Base-by-base conservation (phyloP, 2,888 invertebrate species). In the Tortrix viridana region DNA sequence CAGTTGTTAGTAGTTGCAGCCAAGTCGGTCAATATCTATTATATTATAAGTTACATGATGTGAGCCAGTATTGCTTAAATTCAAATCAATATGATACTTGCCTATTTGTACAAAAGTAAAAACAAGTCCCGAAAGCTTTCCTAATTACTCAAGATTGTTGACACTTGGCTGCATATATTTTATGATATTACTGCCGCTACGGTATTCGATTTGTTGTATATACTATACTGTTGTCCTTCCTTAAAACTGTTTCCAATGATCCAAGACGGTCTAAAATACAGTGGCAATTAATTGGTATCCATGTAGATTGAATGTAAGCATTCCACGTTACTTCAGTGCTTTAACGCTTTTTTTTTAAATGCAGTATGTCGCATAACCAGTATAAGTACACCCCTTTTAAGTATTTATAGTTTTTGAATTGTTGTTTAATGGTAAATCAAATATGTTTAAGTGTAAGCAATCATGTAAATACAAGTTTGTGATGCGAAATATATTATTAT, bases 381-480 rank as follows among this genome's bases (percentile, higher is more conserved):
- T 77, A 80, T 86, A 88, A 89, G 86, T 89, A 88, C 88, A 89
- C 77, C 77, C 77, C 69, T 74, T 77, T 41, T 63, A 81, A 81
- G 80, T 83, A 81, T 86, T 86, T 82, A 80, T 75, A 70, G 72
- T 82, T 79, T 82, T 85, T 82, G 80, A 86, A 82, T 84, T 84
- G 86, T 88, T 89, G 81, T 88, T 87, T 82, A 79, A 78, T 83
- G 74, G 71, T 79, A 79, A 80, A 82, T 77, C 79, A 80, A 32
- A 76, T 80, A 75, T 87, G 84, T 83, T 85, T 81, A 89, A 90
- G 87, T 63, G 87, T 85, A 83, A 82, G 79, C 81, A 79, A 87
- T 88, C 87, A 86, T 91, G 91, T 91, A 91, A 90, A 91, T 91
- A 91, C 86, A 89, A 88, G 83, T 88, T 89, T 88, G 86, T 88